phyloP scores from a whole-genome alignment of 2,888 invertebrate genomes.

The Apotomis betuletana region DNA sequence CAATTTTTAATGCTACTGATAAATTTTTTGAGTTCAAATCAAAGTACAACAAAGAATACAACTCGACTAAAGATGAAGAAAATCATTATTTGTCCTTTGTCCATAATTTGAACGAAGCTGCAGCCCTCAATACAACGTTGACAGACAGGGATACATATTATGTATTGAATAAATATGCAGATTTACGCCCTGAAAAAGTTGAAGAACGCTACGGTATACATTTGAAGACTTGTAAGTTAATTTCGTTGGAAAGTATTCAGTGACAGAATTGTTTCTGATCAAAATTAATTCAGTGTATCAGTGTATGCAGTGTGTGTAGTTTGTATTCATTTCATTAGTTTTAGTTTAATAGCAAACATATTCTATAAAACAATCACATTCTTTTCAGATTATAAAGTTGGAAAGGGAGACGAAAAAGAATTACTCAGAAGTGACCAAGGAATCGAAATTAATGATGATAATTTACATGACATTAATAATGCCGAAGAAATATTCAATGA shows the following conservation, averaged over 20 bases:
- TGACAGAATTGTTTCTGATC: not conserved
- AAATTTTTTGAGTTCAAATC: slow-evolving; percentile 57
- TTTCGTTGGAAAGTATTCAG: not conserved
- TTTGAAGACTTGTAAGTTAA: slow-evolving; percentile 62
- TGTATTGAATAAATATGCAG: slow-evolving; percentile 61
- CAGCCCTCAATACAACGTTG: slow-evolving; percentile 54
- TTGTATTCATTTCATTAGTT: too few species aligned
- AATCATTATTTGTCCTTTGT: slow-evolving; percentile 56
- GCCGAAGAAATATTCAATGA: slow-evolving; percentile 55
- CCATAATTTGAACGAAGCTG: slow-evolving; percentile 55
- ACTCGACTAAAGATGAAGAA: slow-evolving; percentile 49
- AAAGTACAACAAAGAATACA: slow-evolving; percentile 58
- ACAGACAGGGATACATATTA: slow-evolving; percentile 49
- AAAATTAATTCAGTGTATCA: not conserved
- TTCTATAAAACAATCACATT: not conserved
- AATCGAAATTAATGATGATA: slow-evolving; percentile 20
- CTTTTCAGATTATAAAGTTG: slow-evolving; percentile 50
- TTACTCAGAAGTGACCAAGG: slow-evolving; percentile 22
- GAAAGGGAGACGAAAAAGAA: slow-evolving; percentile 45
- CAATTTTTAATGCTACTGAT: slow-evolving; percentile 44
- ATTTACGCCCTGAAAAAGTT: slow-evolving; percentile 55
- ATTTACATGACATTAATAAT: slow-evolving; percentile 58
- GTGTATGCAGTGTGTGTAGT: too few species aligned
- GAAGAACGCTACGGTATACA: slow-evolving; percentile 56
- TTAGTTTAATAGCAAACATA: too few species aligned